Conservation (phyloP, 1,140 invertebrate genomes). For the Akabosia matsudoensis region DNA sequence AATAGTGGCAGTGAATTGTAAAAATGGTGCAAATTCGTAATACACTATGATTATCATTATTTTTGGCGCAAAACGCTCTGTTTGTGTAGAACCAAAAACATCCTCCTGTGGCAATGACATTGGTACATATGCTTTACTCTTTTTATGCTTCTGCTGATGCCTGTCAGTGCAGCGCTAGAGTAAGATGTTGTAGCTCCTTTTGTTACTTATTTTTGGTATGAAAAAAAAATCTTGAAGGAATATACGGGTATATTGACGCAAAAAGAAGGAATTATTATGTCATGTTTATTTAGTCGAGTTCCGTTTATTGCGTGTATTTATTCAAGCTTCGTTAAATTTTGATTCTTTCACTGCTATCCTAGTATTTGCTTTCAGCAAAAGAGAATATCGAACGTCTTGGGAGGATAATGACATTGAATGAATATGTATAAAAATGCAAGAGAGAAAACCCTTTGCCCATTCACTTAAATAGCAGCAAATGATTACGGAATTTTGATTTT, state of each 20-base stretch:
- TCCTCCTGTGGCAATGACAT: background rate
- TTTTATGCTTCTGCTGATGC: too few relatives aligned
- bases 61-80: background rate
- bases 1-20: background rate
- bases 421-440: background rate
- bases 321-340: constrained; percentile 18
- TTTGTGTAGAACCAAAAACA: background rate
- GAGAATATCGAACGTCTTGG: background rate
- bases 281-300: background rate
- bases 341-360: too few relatives aligned
- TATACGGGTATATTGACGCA: too few relatives aligned
- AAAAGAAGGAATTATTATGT: too few relatives aligned
- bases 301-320: background rate
- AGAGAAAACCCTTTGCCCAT: background rate
- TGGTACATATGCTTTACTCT: background rate
- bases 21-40: too few relatives aligned
- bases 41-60: too few relatives aligned
- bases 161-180: too few relatives aligned
- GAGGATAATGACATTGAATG: constrained; percentile 22
- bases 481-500: constrained; percentile 1
- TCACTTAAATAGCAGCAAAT: background rate
- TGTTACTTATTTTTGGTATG: too few relatives aligned
- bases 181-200: too few relatives aligned
- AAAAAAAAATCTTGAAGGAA: too few relatives aligned
- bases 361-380: background rate